A percentile compares a stretch with the other conserved stretches of the same genome.
Evolutionary conservation across 2,797 vertebrate species (phyloP).

Genomic region (Lepus townsendii): DNA sequence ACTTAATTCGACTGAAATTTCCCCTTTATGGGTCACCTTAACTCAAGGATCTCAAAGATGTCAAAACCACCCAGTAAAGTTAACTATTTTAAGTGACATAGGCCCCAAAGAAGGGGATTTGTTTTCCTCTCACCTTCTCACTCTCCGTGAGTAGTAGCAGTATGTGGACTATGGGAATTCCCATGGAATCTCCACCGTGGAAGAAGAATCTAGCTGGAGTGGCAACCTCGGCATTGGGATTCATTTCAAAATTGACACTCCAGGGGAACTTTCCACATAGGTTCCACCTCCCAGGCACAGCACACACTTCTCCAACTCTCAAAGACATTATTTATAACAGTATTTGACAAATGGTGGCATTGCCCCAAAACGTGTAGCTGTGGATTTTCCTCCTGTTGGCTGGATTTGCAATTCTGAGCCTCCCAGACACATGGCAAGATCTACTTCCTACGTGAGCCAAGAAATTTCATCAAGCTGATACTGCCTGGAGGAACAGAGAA

Average conservation of each 20-base stretch:
- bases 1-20: conserved; percentile 42
- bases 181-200: neutral
- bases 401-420: neutral
- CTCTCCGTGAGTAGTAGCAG: neutral
- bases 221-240: conserved; percentile 56
- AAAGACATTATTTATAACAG: conserved; percentile 72
- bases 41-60: conserved; percentile 52
- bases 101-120: conserved; percentile 35
- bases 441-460: conserved; percentile 30
- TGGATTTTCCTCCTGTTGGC: conserved; percentile 59
- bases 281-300: conserved; percentile 55
- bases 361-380: neutral
- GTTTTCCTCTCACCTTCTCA: conserved; percentile 42
- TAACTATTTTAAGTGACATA: conserved; percentile 63
- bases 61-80: conserved; percentile 56
- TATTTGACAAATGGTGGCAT: conserved; percentile 68
- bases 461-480: conserved; percentile 28
- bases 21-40: neutral
- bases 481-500: neutral
- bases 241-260: conserved; percentile 63
- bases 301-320: conserved; percentile 52
- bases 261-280: conserved; percentile 55
- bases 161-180: neutral
- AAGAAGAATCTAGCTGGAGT: conserved; percentile 9
- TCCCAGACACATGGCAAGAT: conserved; percentile 57